A percentile compares a stretch with the other conserved stretches of the same genome.
These are phyloP conservation scores for Stomorhina lunata DNA, from an alignment of 2,888 invertebrate genomes.

Conservation along the genomic window DNA sequence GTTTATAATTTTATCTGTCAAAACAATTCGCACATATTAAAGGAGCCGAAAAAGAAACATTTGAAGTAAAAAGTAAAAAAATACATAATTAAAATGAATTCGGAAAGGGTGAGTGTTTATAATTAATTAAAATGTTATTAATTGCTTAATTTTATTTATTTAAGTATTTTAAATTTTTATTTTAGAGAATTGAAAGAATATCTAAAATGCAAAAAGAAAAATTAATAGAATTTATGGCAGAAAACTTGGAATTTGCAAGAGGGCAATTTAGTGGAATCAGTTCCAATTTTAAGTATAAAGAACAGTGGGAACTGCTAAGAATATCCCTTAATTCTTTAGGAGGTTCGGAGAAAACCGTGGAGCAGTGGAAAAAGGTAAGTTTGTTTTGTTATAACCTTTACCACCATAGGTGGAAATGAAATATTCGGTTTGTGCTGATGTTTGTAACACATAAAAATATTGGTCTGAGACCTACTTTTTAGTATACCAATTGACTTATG, in stretches of 20 bases:
- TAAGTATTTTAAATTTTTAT: neutral
- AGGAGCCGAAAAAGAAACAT: no score
- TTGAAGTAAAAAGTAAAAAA: no score
- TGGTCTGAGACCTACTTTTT: no score
- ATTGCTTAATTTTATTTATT: neutral
- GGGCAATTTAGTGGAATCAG: neutral
- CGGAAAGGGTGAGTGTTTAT: neutral
- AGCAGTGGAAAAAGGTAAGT: neutral
- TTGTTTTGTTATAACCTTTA: no score
- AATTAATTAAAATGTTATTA: neutral
- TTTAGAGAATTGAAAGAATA: neutral
- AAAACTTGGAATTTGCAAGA: neutral
- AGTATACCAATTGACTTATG: no score
- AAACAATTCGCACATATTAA: no score
- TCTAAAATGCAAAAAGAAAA: slow-evolving; percentile 1
- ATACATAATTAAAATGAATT: no score
- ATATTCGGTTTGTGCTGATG: neutral
- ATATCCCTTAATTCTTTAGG: neutral
- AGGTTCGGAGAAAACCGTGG: neutral
- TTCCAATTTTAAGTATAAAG: neutral
- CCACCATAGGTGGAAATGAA: no score
- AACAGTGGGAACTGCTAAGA: neutral
- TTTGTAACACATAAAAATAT: neutral
- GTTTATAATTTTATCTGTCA: neutral
- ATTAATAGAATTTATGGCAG: neutral